phyloP scores from a whole-genome alignment of 2,113 vertebrate genomes.

The Turdus rufiventris region DNA sequence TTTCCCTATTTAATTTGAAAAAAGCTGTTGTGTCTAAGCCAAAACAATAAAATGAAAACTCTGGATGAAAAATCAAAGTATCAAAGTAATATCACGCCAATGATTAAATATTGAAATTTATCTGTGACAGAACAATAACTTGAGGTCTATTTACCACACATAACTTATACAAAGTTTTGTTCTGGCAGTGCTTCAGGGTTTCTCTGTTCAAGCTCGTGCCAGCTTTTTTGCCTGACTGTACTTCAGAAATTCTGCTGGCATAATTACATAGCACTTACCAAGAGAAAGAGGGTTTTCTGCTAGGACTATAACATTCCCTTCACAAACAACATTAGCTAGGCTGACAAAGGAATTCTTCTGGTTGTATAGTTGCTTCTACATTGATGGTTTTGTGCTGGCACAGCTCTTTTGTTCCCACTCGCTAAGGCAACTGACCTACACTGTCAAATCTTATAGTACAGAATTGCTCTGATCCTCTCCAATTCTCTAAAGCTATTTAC shows the following conservation, averaged over 20 bases:
- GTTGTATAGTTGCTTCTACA: not conserved
- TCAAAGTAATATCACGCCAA: not conserved
- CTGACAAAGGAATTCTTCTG: conserved; percentile 43
- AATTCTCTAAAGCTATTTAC: not conserved
- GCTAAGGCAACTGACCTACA: not conserved
- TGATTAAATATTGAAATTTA: not conserved
- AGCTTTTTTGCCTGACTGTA: conserved; percentile 28
- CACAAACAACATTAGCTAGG: not conserved
- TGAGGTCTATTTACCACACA: not conserved
- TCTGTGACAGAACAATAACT: not conserved
- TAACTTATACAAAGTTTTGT: not conserved
- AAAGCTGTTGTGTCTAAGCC: not conserved
- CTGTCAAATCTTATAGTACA: not conserved
- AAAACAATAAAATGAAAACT: not conserved
- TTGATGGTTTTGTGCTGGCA: not conserved
- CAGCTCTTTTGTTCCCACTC: not conserved
- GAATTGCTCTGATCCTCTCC: not conserved
- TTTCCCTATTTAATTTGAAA: not conserved
- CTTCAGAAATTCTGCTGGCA: conserved; percentile 38
- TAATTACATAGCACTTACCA: not conserved
- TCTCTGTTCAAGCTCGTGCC: not conserved
- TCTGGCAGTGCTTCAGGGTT: not conserved
- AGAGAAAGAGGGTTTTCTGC: conserved; percentile 23
- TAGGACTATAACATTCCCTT: not conserved
- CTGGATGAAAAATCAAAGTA: not conserved